Percentiles rank a stretch among this genome's conserved stretches.
Conservation (phyloP, 2,113 vertebrate species). For the Amphiprion ocellaris region DNA sequence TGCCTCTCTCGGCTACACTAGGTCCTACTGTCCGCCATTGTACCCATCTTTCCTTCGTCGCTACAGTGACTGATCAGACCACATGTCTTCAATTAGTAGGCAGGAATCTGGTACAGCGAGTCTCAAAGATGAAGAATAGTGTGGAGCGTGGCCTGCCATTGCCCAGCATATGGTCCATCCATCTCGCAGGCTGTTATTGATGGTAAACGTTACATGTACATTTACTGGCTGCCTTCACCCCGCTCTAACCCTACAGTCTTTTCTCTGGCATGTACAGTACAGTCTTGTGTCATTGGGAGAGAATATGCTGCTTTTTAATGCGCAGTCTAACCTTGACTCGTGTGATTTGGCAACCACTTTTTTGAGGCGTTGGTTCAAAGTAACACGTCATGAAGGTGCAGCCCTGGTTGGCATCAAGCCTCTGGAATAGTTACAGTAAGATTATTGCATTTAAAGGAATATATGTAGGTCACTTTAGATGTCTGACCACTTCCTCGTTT, state of each 20-base stretch:
- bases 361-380: constrained; percentile 18
- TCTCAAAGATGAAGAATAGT: constrained; percentile 72
- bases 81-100: constrained; percentile 78
- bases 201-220: constrained; percentile 70
- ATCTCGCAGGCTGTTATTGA: constrained; percentile 72
- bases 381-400: constrained; percentile 4
- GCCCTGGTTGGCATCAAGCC: not conserved
- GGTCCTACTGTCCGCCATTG: constrained; percentile 55
- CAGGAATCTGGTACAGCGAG: constrained; percentile 67
- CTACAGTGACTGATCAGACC: constrained; percentile 64
- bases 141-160: constrained; percentile 59
- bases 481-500: constrained; percentile 57
- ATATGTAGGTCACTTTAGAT: constrained; percentile 53
- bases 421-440: too few species aligned
- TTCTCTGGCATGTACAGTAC: not conserved
- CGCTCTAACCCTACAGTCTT: constrained; percentile 3
- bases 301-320: constrained; percentile 8
- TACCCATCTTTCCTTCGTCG: constrained; percentile 22
- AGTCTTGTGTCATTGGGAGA: constrained; percentile 20
- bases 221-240: constrained; percentile 52
- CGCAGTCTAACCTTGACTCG: constrained; percentile 17
- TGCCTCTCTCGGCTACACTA: not conserved
- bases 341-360: constrained; percentile 16
- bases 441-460: constrained; percentile 22
- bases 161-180: constrained; percentile 68